Base-by-base conservation (phyloP, 1,140 invertebrate genomes). In the Arion vulgaris region DNA sequence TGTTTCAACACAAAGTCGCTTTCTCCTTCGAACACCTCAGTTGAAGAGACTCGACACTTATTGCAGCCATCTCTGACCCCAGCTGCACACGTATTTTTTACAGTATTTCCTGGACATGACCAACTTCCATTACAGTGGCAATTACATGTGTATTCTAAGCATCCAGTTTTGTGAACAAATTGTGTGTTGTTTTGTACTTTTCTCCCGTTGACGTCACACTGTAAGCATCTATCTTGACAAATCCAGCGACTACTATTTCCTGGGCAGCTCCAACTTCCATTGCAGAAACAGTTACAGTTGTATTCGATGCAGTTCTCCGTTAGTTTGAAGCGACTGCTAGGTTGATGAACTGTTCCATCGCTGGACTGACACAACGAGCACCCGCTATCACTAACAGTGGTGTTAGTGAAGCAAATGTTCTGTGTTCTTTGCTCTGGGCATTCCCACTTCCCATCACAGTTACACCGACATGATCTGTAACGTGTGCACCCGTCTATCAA, bases 251-350 rank as follows among this genome's bases (percentile, higher is more conserved):
- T 32, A 38, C 77, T 26, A 13, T 76, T 28, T 80, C 82, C 34
- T 49, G 88, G 88, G 77, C 88, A 89, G 32, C 71, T 75, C 86
- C 86, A 89, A 13, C 81, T 77, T 32, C 87, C 88, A 82, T 88
- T 85, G 76, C 87, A 89, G 17, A 53, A 71, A 69, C 88, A 89
- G 68, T 87, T 82, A 72, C 88, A 89, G 76, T 87, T 83, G 76
- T 84, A 87, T 76, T 87, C 87, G n/a, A 86, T 66, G 62, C 89
- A 89, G 28, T 83, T 85, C 34, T 89, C 85, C 45, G 62, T 62
- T 51, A 86, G 83, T 23, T 83, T 81, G 74, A 89, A 88, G 17
- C 57, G 71, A 17, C 74, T 82, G 66, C 87, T 85, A n/a, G 81
- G 76, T 36, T 49, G 45, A 49, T 87, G 73, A 13, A 80, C 62